Conservation (phyloP, 2,797 vertebrate genomes). For the Serranus cabrilla region DNA sequence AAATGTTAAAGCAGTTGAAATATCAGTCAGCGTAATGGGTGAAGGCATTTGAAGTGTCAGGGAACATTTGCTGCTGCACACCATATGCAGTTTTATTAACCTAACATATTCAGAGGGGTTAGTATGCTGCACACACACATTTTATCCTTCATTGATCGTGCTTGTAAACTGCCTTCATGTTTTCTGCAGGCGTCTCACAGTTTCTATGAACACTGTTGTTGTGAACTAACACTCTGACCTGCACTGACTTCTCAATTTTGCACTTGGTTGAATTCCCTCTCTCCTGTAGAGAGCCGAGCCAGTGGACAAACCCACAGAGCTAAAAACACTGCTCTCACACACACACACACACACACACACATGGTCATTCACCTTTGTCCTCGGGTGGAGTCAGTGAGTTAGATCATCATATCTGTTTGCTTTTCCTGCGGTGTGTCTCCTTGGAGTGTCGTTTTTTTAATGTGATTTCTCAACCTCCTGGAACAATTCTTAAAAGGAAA, state of each 20-base stretch:
- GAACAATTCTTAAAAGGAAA: background rate
- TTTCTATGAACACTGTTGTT: slow-evolving; percentile 17
- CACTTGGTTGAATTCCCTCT: slow-evolving; percentile 20
- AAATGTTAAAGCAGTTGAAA: background rate
- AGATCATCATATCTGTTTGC: slow-evolving; percentile 42
- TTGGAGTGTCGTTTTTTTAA: background rate
- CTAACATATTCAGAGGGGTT: background rate
- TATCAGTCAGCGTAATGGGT: background rate
- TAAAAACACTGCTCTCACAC: background rate
- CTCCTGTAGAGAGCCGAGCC: slow-evolving; percentile 21
- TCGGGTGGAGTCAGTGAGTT: slow-evolving; percentile 23
- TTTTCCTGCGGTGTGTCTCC: slow-evolving; percentile 34
- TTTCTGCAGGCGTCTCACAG: background rate
- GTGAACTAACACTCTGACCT: slow-evolving; percentile 29
- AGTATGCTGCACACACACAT: background rate
- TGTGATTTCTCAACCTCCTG: slow-evolving; percentile 38
- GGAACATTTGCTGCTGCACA: no score
- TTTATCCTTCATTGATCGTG: background rate
- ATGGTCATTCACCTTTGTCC: slow-evolving; percentile 10
- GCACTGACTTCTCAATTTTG: slow-evolving; percentile 42
- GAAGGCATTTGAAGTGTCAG: background rate
- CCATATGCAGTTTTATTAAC: background rate
- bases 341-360: slow-evolving; percentile 12
- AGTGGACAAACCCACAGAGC: slow-evolving; percentile 13
- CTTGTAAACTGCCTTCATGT: background rate